Percentiles rank a stretch among this genome's conserved stretches.
Conservation (phyloP, 1,140 invertebrate genomes). For the Ostrea denselamellosa region DNA sequence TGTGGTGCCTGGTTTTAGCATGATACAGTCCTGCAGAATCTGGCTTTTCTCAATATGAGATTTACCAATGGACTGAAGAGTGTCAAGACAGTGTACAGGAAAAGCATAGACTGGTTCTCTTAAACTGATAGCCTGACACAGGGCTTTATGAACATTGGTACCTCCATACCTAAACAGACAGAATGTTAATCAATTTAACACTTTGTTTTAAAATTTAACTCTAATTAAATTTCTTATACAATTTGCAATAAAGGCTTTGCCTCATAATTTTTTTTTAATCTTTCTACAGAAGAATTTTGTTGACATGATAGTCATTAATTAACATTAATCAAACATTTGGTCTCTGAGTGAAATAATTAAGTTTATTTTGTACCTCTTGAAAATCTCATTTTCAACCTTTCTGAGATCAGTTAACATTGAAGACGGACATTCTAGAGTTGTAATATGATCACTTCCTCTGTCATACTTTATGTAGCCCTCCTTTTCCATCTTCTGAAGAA, state of each 20-base stretch:
- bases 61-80: constrained; percentile 55
- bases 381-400: constrained; percentile 40
- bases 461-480: constrained; percentile 51
- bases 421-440: not conserved
- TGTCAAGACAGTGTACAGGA: constrained; percentile 57
- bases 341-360: not conserved
- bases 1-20: constrained; percentile 57
- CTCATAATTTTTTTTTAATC: no score
- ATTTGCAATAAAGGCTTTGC: no score
- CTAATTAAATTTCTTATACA: no score
- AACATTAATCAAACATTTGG: not conserved
- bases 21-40: constrained; percentile 58
- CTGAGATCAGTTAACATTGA: not conserved
- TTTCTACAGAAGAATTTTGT: no score
- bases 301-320: no score
- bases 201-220: no score
- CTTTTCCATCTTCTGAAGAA: constrained; percentile 50
- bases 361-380: constrained; percentile 43
- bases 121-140: constrained; percentile 55
- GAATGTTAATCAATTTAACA: no score
- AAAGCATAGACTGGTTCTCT: constrained; percentile 57
- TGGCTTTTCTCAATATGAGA: not conserved
- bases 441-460: constrained; percentile 31
- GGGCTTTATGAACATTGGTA: constrained; percentile 58
- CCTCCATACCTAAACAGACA: constrained; percentile 51